phyloP scores from a whole-genome alignment of 1,140 invertebrate genomes.

The Neodiprion virginianus region DNA sequence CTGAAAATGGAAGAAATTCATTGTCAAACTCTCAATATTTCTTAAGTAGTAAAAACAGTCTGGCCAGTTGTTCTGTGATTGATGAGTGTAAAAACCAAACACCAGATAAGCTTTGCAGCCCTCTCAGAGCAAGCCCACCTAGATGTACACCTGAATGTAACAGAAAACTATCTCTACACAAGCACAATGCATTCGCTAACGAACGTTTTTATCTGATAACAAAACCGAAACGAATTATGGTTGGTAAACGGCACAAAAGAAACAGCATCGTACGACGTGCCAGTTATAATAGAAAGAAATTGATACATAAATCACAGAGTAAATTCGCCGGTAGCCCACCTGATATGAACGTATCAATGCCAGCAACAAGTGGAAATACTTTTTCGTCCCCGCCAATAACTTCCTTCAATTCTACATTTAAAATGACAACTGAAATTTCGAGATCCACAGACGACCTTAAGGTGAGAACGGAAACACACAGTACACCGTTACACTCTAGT shows the following conservation, averaged over 20 bases:
- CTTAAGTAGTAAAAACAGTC: background rate
- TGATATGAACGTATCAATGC: conserved; percentile 30
- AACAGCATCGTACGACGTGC: conserved; percentile 37
- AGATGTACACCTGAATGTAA: conserved; percentile 1
- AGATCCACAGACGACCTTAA: conserved; percentile 28
- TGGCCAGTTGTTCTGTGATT: background rate
- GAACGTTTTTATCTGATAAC: conserved; percentile 30
- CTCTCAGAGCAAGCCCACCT: background rate
- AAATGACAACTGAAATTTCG: conserved; percentile 18
- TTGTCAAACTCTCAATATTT: background rate
- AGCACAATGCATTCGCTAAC: conserved; percentile 23
- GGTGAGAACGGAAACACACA: background rate
- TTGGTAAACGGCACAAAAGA: conserved; percentile 32
- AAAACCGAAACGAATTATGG: conserved; percentile 33
- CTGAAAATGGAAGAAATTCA: background rate
- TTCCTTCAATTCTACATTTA: background rate
- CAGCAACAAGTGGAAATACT: background rate
- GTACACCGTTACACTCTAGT: conserved; percentile 8
- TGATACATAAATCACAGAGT: conserved; percentile 1
- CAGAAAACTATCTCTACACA: conserved; percentile 14
- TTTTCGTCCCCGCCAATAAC: background rate
- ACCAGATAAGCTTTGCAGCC: background rate
- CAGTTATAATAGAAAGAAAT: background rate
- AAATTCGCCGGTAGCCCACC: conserved; percentile 29
- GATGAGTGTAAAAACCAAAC: background rate